Evolutionary conservation across 37 sponge, comb jelly and placozoan genomes (phyloP), one percentile per base, ranked within the genome.

Genomic region (Geodia barretti): DNA sequence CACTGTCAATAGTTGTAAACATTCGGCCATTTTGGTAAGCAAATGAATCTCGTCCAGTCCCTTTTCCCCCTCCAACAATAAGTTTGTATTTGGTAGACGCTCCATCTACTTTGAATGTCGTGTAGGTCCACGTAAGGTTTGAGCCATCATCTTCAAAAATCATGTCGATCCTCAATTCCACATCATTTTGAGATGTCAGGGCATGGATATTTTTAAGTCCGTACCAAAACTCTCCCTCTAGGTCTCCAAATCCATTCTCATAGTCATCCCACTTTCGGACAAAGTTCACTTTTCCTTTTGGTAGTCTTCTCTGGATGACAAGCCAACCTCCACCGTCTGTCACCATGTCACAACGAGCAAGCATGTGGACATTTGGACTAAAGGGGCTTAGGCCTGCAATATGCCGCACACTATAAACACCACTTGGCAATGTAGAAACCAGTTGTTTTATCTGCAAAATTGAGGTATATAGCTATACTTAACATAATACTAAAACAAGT

Each of bases 191-290:
- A 25, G 64, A 32, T 30, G 80, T 69, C 36, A 80, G 71, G 66
- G 71, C 38, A 29, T 80, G 80, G 3, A 80, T 68, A 24, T 68
- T 80, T 24, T 60, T 20, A 20, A 80, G 33, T 54, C 71, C 80
- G 14, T 32, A 69, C 80, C 71, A 80, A 60, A 69, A 69, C 33
- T 80, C 80, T 28, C 36, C 36, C 8, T 63, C 31, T 11, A 80
- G 34, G 61, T 70, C 38, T 2, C 80, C 80, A 80, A 80, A 80
- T 26, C 80, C 80, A 69, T 80, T 68, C 23, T 59, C 80, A 58
- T 80, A 80, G 71, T 68, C 71, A 54, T 4, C 34, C 80, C 80
- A 80, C 38, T n/a, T 42, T 1, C 47, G 59, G 43, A 43, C 9
- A 38, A 80, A 80, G 36, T 80, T 69, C 9, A 80, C 80, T 39